These are phyloP conservation scores for Dicaeum eximium DNA, from an alignment of 2,113 vertebrate genomes.

Conservation along the genomic window DNA sequence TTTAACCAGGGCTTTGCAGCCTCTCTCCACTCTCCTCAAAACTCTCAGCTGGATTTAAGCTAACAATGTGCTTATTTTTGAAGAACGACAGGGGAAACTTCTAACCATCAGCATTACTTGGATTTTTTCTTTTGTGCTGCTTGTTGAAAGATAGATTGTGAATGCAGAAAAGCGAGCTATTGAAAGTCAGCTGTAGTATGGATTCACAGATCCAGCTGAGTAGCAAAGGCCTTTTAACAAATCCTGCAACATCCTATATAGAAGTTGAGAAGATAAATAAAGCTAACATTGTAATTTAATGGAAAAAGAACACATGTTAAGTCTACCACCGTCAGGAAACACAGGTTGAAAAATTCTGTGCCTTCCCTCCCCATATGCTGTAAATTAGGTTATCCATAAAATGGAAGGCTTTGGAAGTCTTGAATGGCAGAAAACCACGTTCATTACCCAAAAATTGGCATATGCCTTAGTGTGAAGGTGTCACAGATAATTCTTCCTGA, in stretches of 20 bases:
- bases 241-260: not conserved
- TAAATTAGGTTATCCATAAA: not conserved
- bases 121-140: not conserved
- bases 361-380: not conserved
- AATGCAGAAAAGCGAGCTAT: not conserved
- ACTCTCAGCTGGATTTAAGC: not conserved
- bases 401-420: not conserved
- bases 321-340: not conserved
- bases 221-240: not conserved
- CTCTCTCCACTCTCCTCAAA: not conserved
- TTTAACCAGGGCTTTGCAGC: not conserved
- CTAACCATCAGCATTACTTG: not conserved
- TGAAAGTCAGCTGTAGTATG: not conserved
- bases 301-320: not conserved
- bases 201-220: not conserved
- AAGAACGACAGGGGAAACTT: not conserved
- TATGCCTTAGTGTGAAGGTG: not conserved
- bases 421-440: not conserved
- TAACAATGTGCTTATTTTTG: not conserved
- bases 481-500: not conserved
- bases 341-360: not conserved
- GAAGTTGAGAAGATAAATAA: not conserved
- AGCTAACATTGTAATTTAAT: not conserved
- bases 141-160: constrained; percentile 30
- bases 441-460: not conserved